Conservation (phyloP, 2,797 vertebrate genomes). For the Octomys mimax region DNA sequence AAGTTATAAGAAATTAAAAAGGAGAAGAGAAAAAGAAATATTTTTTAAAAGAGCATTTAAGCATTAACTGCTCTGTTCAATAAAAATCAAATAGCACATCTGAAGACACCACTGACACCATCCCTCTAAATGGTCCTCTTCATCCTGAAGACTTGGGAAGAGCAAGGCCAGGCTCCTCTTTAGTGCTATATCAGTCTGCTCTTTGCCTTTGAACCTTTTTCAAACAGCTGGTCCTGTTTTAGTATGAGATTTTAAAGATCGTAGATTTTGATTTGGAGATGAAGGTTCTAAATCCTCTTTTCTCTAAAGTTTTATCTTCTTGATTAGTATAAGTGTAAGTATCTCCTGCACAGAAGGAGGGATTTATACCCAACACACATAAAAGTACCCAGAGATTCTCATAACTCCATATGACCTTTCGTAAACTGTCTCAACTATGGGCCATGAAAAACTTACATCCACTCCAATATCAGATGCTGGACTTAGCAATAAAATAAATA, state of each 20-base stretch:
- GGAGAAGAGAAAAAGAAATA: too few species aligned
- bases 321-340: constrained; percentile 16
- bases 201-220: constrained; percentile 65
- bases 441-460: neutral
- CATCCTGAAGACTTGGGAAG: neutral
- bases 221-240: constrained; percentile 66
- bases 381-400: neutral
- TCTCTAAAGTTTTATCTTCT: constrained; percentile 34
- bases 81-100: neutral
- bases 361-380: constrained; percentile 2
- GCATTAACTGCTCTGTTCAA: too few species aligned
- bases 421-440: neutral
- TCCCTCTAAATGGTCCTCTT: neutral
- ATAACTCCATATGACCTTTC: neutral
- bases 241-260: constrained; percentile 70
- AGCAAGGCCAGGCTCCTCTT: constrained; percentile 9
- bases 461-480: neutral
- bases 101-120: neutral
- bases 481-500: neutral
- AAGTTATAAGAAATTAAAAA: too few species aligned
- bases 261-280: constrained; percentile 56
- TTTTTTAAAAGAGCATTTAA: too few species aligned
- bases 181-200: constrained; percentile 22
- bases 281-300: constrained; percentile 67
- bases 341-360: constrained; percentile 13